phyloP scores from a whole-genome alignment of 2,888 invertebrate genomes.

The Calameuta idolon region DNA sequence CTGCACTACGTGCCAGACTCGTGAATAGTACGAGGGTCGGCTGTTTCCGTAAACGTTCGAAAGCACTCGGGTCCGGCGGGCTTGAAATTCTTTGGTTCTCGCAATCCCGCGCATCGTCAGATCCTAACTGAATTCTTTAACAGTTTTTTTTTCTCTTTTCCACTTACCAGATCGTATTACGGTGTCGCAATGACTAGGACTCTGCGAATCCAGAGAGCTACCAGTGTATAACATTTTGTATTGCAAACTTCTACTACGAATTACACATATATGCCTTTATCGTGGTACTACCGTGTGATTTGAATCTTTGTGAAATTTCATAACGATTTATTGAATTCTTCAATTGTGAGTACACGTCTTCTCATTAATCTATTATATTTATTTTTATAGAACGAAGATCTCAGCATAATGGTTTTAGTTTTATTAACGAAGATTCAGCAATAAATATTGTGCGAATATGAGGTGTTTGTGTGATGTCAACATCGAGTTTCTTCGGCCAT shows the following conservation, averaged over 20 bases:
- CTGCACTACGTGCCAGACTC: not conserved
- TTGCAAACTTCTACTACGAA: not conserved
- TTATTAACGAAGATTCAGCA: not conserved
- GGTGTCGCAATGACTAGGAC: not conserved
- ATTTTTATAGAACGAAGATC: not conserved
- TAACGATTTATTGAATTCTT: not conserved
- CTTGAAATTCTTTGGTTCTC: not conserved
- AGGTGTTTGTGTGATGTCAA: not conserved
- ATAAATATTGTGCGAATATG: not conserved
- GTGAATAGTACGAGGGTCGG: not conserved
- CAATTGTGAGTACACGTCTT: not conserved
- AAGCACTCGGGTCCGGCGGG: not conserved
- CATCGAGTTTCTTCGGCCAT: not conserved
- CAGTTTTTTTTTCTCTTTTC: not conserved
- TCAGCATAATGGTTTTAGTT: not conserved
- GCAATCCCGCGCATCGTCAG: not conserved
- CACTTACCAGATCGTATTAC: not conserved
- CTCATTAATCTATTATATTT: not conserved
- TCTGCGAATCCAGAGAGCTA: not conserved
- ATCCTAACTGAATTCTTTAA: not conserved
- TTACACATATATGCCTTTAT: not conserved
- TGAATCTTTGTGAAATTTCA: not conserved
- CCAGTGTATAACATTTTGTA: not conserved
- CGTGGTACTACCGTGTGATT: not conserved
- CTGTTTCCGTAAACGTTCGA: not conserved